phyloP scores from a whole-genome alignment of 2,113 vertebrate genomes.

The Nanorana parkeri region DNA sequence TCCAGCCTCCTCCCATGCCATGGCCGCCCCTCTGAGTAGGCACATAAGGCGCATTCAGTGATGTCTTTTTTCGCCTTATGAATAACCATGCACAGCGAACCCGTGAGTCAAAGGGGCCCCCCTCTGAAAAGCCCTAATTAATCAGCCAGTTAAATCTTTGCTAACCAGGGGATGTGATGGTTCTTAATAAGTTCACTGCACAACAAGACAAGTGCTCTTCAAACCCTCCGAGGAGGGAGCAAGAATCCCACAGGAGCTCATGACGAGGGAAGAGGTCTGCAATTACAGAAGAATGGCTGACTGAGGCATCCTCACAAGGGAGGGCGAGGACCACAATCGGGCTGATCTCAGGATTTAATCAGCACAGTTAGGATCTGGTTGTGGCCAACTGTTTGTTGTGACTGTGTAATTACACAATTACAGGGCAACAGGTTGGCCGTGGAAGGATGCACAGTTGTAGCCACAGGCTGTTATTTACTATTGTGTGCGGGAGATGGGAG shows the following conservation, averaged over 20 bases:
- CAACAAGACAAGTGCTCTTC: conserved; percentile 72
- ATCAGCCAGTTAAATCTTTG: conserved; percentile 68
- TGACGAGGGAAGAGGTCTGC: conserved; percentile 76
- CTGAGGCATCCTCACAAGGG: conserved; percentile 70
- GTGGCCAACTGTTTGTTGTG: not conserved
- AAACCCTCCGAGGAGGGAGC: conserved; percentile 72
- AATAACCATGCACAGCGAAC: not conserved
- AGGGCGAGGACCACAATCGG: not conserved
- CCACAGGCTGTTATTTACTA: not conserved
- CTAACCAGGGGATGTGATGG: conserved; percentile 69
- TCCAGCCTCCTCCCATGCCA: not conserved
- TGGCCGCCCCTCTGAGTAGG: conserved; percentile 53
- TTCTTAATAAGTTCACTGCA: conserved; percentile 73
- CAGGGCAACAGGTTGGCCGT: not conserved
- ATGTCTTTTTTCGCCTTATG: not conserved
- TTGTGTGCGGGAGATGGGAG: not conserved
- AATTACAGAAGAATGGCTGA: conserved; percentile 74
- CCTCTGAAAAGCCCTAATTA: conserved; percentile 62
- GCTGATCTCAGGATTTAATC: not conserved
- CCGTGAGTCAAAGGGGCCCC: conserved; percentile 48
- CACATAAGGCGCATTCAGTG: not conserved
- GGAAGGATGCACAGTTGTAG: not conserved
- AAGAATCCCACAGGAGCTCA: conserved; percentile 73
- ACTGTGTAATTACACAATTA: not conserved
- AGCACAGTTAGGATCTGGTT: not conserved